Percentiles rank a stretch among this genome's conserved stretches.
Conservation (phyloP, 2,888 invertebrate species). For the Xestia ashworthii region DNA sequence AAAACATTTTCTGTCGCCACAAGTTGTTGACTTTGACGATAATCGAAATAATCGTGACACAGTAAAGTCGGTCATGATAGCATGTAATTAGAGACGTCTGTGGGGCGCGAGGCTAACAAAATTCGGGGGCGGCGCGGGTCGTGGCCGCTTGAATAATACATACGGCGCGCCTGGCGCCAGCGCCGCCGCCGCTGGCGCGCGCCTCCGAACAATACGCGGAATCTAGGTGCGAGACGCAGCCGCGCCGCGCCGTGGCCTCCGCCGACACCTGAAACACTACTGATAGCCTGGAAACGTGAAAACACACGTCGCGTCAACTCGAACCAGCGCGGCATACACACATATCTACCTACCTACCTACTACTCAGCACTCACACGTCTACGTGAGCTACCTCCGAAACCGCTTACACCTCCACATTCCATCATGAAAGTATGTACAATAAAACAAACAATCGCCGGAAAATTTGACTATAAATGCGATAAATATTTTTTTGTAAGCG, state of each 20-base stretch:
- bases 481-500: constrained; percentile 74
- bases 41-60: constrained; percentile 81
- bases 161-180: constrained; percentile 78
- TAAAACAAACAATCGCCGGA: constrained; percentile 60
- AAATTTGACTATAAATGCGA: constrained; percentile 58
- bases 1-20: constrained; percentile 68
- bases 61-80: constrained; percentile 84
- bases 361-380: constrained; percentile 12
- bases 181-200: constrained; percentile 64
- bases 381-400: constrained; percentile 46
- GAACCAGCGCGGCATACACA: constrained; percentile 8
- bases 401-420: constrained; percentile 60
- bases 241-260: constrained; percentile 60
- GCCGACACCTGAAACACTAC: constrained; percentile 67
- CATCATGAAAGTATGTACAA: constrained; percentile 40
- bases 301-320: constrained; percentile 65
- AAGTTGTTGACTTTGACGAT: constrained; percentile 79
- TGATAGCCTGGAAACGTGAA: constrained; percentile 70
- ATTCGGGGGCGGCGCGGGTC: constrained; percentile 87
- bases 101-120: constrained; percentile 81
- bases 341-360: not conserved
- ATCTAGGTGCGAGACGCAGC: constrained; percentile 77
- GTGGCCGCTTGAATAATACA: constrained; percentile 87
- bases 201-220: constrained; percentile 78
- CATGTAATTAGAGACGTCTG: constrained; percentile 85